These are phyloP conservation scores for Elachura formosa DNA, from an alignment of 2,113 vertebrate species.

Conservation along the genomic window DNA sequence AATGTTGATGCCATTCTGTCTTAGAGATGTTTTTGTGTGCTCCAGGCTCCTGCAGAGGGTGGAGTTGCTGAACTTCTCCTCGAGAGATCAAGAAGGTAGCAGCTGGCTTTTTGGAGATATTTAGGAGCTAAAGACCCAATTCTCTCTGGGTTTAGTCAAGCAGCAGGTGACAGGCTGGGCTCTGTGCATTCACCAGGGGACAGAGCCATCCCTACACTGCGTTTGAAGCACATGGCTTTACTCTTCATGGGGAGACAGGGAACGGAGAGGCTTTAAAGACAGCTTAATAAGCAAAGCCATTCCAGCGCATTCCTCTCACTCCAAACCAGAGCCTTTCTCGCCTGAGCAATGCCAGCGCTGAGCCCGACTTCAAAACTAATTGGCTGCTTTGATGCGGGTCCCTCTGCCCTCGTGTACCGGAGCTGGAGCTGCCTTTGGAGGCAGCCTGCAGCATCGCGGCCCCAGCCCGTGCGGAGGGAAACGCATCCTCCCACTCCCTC, in stretches of 20 bases:
- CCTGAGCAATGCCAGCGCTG: not conserved
- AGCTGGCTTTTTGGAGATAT: not conserved
- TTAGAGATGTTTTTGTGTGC: not conserved
- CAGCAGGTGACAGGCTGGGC: not conserved
- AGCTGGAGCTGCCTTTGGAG: not conserved
- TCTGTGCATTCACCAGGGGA: not conserved
- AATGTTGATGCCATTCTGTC: not conserved
- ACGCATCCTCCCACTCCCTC: not conserved
- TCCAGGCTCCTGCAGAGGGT: not conserved
- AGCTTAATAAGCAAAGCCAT: not conserved
- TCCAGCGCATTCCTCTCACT: not conserved
- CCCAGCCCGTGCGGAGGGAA: not conserved
- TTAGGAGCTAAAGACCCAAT: not conserved
- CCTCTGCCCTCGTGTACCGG: not conserved
- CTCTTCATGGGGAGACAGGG: not conserved
- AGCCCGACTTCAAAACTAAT: conserved; percentile 39
- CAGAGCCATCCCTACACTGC: fast-evolving
- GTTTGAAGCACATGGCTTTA: not conserved
- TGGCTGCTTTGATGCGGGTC: conserved; percentile 13
- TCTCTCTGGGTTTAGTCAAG: not conserved
- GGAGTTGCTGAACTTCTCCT: not conserved
- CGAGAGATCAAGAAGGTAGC: not conserved
- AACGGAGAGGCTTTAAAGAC: not conserved
- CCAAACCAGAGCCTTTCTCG: not conserved
- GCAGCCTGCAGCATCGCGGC: not conserved